Evolutionary conservation across 2,113 vertebrate species (phyloP).

Genomic region (Alethe castanea): DNA sequence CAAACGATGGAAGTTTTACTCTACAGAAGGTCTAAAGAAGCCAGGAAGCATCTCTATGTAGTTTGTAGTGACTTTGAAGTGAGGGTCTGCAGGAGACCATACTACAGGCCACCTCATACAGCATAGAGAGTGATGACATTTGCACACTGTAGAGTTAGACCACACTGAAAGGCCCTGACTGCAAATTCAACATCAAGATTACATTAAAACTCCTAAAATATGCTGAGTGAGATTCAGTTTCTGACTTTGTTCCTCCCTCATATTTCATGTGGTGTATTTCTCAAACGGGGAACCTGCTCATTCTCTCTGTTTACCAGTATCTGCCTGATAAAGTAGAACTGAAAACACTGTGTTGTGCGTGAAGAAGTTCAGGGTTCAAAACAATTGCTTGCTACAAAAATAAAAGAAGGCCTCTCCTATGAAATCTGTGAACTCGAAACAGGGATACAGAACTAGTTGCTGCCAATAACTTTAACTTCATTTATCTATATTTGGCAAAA

Average conservation of each 20-base stretch:
- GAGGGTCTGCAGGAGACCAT: neutral
- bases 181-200: neutral
- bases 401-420: slow-evolving; percentile 60
- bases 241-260: neutral
- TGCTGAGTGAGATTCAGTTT: neutral
- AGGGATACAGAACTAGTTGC: slow-evolving; percentile 67
- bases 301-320: neutral
- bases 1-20: neutral
- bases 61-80: neutral
- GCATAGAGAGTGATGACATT: neutral
- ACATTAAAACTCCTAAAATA: neutral
- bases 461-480: slow-evolving; percentile 85
- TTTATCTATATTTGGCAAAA: slow-evolving; percentile 87
- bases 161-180: neutral
- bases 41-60: neutral
- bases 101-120: neutral
- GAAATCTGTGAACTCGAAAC: slow-evolving; percentile 75
- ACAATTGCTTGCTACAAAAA: slow-evolving; percentile 52
- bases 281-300: neutral
- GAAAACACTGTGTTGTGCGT: neutral
- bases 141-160: neutral
- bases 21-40: neutral
- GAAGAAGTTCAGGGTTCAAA: slow-evolving; percentile 38
- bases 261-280: neutral
- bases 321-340: slow-evolving; percentile 22